Conservation (phyloP, 92 coral and sea anemone genomes). For the Phymanthus crucifer region DNA sequence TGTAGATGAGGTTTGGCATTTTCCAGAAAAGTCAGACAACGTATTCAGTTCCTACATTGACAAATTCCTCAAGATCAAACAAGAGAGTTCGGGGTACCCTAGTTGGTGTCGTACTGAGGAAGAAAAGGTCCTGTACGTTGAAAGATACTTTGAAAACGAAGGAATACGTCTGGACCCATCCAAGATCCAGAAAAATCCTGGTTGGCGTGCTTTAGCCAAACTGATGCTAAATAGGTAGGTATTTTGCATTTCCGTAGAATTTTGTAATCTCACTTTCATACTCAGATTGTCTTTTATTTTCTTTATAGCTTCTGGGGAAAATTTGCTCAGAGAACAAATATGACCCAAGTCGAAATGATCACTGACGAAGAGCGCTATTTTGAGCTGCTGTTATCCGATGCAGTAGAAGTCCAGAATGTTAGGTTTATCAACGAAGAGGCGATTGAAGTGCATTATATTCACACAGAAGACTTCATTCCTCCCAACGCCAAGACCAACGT, state of each 20-base stretch:
- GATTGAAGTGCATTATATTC: conserved; percentile 10
- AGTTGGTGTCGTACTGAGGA: conserved; percentile 46
- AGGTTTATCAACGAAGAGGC: conserved; percentile 43
- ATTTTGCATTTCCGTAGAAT: no score
- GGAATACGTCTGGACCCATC: conserved; percentile 35
- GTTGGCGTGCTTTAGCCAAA: conserved; percentile 49
- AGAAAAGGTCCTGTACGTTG: conserved; percentile 35
- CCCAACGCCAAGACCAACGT: conserved; percentile 26
- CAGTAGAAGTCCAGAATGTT: conserved; percentile 32
- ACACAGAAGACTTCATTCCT: conserved; percentile 25
- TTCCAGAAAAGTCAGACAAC: conserved; percentile 21
- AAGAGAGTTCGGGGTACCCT: conserved; percentile 48
- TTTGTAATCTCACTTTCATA: neutral
- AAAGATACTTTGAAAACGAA: conserved; percentile 34
- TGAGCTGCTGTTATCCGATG: conserved; percentile 28
- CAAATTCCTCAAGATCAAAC: conserved; percentile 58
- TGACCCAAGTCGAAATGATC: conserved; percentile 44
- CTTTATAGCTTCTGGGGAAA: conserved; percentile 37
- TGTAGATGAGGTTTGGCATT: conserved; percentile 63
- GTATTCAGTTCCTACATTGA: conserved; percentile 49
- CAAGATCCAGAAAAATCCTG: conserved; percentile 43
- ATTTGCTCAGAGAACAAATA: conserved; percentile 51
- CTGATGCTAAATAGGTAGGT: conserved; percentile 50
- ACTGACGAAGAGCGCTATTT: conserved; percentile 46
- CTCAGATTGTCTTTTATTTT: neutral